These are phyloP conservation scores for Megaustenia siamemsis DNA, from an alignment of 2,888 invertebrate genomes.

Conservation along the genomic window DNA sequence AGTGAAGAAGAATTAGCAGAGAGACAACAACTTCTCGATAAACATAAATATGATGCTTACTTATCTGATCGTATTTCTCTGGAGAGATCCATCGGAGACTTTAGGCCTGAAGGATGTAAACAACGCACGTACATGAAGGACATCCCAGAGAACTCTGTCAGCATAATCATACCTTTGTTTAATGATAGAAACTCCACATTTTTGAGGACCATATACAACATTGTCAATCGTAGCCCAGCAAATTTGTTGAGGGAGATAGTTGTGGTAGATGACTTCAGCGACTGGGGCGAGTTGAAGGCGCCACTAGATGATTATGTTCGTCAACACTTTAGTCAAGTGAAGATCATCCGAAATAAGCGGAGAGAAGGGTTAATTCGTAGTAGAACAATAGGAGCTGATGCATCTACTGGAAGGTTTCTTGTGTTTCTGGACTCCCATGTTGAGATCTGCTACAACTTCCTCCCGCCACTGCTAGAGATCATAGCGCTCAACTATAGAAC, in stretches of 20 bases:
- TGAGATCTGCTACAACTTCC: conserved; percentile 48
- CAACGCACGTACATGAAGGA: neutral
- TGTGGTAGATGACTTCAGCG: conserved; percentile 52
- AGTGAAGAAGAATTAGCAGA: neutral
- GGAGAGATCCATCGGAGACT: conserved; percentile 13
- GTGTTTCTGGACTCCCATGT: conserved; percentile 54
- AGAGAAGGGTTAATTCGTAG: conserved; percentile 47
- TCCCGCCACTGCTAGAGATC: conserved; percentile 44
- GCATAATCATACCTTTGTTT: conserved; percentile 42
- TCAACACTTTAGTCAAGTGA: conserved; percentile 28
- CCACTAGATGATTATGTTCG: conserved; percentile 40
- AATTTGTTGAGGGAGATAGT: conserved; percentile 49
- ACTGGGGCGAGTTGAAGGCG: conserved; percentile 39
- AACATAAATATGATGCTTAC: conserved; percentile 15
- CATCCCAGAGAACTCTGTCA: conserved; percentile 35
- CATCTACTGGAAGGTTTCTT: conserved; percentile 49
- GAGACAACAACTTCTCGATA: neutral
- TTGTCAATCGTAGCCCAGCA: conserved; percentile 44
- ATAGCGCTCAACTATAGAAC: conserved; percentile 30
- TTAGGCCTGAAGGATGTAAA: conserved; percentile 10
- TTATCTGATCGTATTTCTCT: neutral
- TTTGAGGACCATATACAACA: conserved; percentile 42
- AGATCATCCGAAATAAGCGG: conserved; percentile 37
- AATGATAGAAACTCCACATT: conserved; percentile 52
- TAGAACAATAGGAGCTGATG: conserved; percentile 46